phyloP scores from a whole-genome alignment of 2,797 vertebrate genomes.

The Danio choprae region DNA sequence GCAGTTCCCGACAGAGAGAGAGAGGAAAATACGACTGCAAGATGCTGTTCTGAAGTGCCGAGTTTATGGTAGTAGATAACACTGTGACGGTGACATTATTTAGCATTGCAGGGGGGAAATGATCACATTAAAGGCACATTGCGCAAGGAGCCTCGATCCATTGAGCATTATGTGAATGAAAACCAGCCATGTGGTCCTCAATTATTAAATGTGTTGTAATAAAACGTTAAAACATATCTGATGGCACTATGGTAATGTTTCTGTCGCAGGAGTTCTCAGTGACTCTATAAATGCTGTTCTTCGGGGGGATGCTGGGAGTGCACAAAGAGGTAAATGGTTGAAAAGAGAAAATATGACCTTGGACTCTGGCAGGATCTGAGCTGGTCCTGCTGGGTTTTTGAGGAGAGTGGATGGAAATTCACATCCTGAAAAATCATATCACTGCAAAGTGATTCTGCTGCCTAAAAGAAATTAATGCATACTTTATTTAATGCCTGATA shows the following conservation, averaged over 20 bases:
- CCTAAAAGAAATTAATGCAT: background rate
- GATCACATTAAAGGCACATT: slow-evolving; percentile 40
- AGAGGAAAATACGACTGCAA: slow-evolving; percentile 7
- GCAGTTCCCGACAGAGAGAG: slow-evolving; percentile 27
- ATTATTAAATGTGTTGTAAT: slow-evolving; percentile 43
- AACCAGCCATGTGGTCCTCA: slow-evolving; percentile 15
- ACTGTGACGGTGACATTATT: slow-evolving; percentile 51
- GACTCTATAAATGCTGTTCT: background rate
- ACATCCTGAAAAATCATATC: background rate
- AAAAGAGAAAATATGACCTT: slow-evolving; percentile 48
- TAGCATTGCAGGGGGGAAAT: slow-evolving; percentile 51
- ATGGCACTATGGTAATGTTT: background rate
- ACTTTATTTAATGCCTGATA: background rate
- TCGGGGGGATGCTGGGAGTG: background rate
- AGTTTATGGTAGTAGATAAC: slow-evolving; percentile 44
- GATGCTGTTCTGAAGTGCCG: slow-evolving; percentile 29
- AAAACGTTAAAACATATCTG: slow-evolving; percentile 18
- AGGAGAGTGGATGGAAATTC: background rate
- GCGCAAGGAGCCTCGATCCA: slow-evolving; percentile 8
- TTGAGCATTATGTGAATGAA: slow-evolving; percentile 33
- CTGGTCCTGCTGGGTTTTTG: slow-evolving; percentile 21
- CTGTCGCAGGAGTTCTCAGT: background rate
- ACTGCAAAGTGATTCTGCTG: background rate
- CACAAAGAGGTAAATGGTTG: slow-evolving; percentile 11
- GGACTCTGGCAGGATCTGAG: slow-evolving; percentile 30